phyloP scores from a whole-genome alignment of 2,888 invertebrate species.

The Himalopsyche anomala region DNA sequence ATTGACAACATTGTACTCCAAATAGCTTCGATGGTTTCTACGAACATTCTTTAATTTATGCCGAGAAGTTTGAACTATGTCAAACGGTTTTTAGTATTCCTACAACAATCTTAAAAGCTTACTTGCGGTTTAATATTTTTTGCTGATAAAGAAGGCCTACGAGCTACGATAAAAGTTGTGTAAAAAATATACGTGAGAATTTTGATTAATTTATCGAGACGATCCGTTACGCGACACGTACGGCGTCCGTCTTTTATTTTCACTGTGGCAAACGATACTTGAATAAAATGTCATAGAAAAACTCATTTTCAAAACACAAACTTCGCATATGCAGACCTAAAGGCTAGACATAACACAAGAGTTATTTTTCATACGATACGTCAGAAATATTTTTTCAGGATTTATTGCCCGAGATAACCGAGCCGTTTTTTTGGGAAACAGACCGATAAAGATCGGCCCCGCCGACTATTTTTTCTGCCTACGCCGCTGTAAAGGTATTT shows the following conservation, averaged over 20 bases:
- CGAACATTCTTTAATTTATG: too few relatives aligned
- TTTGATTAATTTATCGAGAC: background rate
- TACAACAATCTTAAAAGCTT: too few relatives aligned
- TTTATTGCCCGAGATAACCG: constrained; percentile 63
- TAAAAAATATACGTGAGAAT: too few relatives aligned
- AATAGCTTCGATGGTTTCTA: too few relatives aligned
- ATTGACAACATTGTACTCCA: too few relatives aligned
- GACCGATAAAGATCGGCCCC: constrained; percentile 63
- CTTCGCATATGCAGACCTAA: constrained; percentile 20
- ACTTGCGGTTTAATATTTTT: too few relatives aligned
- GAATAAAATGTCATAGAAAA: background rate
- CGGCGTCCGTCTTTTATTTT: background rate
- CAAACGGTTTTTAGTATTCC: too few relatives aligned
- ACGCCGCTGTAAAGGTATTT: constrained; percentile 61
- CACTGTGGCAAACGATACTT: background rate
- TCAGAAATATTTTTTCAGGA: constrained; percentile 63
- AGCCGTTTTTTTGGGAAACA: constrained; percentile 58
- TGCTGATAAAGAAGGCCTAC: too few relatives aligned
- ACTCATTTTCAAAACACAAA: constrained; percentile 3
- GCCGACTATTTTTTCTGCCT: constrained; percentile 61
- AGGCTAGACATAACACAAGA: constrained; percentile 54
- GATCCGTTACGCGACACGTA: background rate
- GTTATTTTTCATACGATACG: constrained; percentile 64
- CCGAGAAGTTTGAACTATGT: too few relatives aligned
- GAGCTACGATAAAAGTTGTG: too few relatives aligned